Evolutionary conservation across 2,888 invertebrate genomes (phyloP), one percentile per base, ranked within the genome.

Genomic region (Caradrina clavipalpis): DNA sequence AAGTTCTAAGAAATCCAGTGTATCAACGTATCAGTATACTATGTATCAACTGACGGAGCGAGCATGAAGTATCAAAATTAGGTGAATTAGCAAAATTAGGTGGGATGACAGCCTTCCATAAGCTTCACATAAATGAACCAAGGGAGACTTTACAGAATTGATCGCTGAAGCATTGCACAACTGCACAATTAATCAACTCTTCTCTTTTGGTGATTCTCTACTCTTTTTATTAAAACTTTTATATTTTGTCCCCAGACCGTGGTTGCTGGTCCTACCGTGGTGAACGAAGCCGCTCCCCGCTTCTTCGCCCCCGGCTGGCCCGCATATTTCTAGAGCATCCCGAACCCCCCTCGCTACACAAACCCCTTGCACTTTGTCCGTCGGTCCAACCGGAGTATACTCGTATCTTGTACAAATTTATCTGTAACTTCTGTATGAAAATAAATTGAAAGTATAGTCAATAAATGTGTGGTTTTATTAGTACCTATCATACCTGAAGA

Each of bases 191-290:
- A n/a, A n/a, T n/a, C n/a, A n/a, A n/a, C n/a, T n/a, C n/a, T n/a
- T n/a, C n/a, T n/a, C n/a, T n/a, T n/a, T n/a, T n/a, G n/a, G 21
- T 15, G 3, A 19, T 49, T 0, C 6, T 49, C 17, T 17, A 26
- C 10, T 13, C 10, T 15, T 17, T 55, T 51, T 0, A 19, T 51
- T 15, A 45, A 8, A 62, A 60, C 22, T 7, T 2, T 62, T 17
- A 11, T 50, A 57, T 49, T 73, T 63, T 80, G 45, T 69, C 42
- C 85, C 10, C 90, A 95, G 95, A 94, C 95, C 75, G 63, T 95
- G 69, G 93, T 95, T 4, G 92, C 94, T n/a, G 95, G 95, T 21
- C 95, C 95, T 1, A 92, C 94, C 0, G 94, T 95, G 2, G 88
- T 93, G 61, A 94, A 95, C 78, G 90, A 74, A 17, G 82, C 69